Evolutionary conservation across 1,140 invertebrate species (phyloP), one percentile per base, ranked within the genome.

Genomic region (Branchinecta lynchi): DNA sequence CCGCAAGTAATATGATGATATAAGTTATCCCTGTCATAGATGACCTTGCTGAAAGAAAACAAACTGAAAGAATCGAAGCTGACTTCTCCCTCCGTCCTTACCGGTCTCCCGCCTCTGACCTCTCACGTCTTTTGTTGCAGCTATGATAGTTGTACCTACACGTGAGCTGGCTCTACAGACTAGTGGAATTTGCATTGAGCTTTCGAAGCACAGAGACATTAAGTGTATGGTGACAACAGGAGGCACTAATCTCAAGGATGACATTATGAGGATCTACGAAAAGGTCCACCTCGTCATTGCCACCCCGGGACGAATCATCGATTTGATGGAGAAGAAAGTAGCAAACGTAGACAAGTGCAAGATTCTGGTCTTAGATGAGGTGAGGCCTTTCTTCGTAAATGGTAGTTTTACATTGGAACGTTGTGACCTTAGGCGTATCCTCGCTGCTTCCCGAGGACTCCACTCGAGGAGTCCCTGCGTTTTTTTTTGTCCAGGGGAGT

Each of bases 251-350:
- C 85, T 99, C 71, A 89, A 95, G 77, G 96, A 99, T 81, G 97
- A 99, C 80, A 99, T 99, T 78, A 94, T 99, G 89, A 89, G 96
- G 82, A 93, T 99, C 78, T 98, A 97, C 83, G 92, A 98, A 81
- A 94, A 94, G 86, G 97, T 99, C 76, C 97, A 99, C 85, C 87
- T 98, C 72, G 93, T 99, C 77, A 97, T 99, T 77, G 97, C 97
- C 66, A 99, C 96, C 73, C 97, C 97, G 72, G 97, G 97, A 75
- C 87, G 97, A 81, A 98, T 99, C 81, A 86, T 99, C 76, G 97
- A 99, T 86, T 85, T 99, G 76, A 97, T 99, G 90, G 96, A 99
- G 80, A 99, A 99, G 81, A 89, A 93, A 79, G 92, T 99, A 74
- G 95, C 96, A 17, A 86, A 91, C 78, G 93, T 97, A 86, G 88